Conservation (phyloP, 2,113 vertebrate genomes). For the Tetrao urogallus region DNA sequence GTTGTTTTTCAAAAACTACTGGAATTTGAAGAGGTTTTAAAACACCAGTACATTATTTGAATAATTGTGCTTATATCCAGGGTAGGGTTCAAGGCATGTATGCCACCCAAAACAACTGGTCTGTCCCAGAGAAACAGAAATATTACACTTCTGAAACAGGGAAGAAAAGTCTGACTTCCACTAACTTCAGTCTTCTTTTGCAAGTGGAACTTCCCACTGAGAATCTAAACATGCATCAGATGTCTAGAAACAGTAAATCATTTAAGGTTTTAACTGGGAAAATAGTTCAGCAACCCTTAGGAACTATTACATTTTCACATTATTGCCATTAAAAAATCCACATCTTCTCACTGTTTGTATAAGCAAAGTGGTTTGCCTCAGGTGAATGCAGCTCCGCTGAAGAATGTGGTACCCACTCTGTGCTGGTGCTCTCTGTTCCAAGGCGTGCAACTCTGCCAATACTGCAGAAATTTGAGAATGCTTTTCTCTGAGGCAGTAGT, state of each 20-base stretch:
- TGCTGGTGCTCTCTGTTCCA: neutral
- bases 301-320: neutral
- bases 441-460: neutral
- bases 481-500: neutral
- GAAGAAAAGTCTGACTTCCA: neutral
- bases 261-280: neutral
- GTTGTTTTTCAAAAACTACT: neutral
- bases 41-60: neutral
- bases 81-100: neutral
- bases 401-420: neutral
- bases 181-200: neutral
- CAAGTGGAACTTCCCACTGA: neutral
- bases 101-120: neutral
- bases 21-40: neutral
- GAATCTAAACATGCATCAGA: neutral
- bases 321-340: neutral
- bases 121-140: neutral
- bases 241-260: neutral
- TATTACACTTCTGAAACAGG: neutral
- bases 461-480: constrained; percentile 44
- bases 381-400: constrained; percentile 22
- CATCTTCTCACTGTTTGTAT: neutral
- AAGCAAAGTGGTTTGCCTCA: constrained; percentile 10
- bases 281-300: neutral
- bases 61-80: neutral